These are phyloP conservation scores for Cynoglossus semilaevis DNA, from an alignment of 2,113 vertebrate genomes.

Conservation along the genomic window DNA sequence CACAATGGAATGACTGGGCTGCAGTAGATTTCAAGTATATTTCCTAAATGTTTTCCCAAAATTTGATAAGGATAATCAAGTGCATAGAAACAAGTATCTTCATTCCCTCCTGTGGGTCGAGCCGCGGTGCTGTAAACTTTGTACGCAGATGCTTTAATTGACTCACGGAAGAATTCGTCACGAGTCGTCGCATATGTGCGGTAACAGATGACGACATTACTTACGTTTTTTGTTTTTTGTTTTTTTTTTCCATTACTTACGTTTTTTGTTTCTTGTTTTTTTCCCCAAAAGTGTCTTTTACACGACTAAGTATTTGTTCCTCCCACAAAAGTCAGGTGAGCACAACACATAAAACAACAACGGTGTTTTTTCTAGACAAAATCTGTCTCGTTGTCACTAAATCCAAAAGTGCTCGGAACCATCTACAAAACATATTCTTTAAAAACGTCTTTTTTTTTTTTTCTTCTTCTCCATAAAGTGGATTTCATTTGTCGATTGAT, in stretches of 20 bases:
- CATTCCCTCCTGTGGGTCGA: conserved; percentile 3
- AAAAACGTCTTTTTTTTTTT: too few relatives aligned
- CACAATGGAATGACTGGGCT: too few relatives aligned
- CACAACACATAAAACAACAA: conserved; percentile 51
- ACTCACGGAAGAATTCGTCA: neutral
- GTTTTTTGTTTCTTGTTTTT: neutral
- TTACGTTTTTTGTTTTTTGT: conserved; percentile 1
- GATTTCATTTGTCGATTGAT: conserved; percentile 26
- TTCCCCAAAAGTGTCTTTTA: conserved; percentile 11
- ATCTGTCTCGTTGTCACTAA: conserved; percentile 51
- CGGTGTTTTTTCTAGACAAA: conserved; percentile 48
- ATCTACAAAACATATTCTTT: conserved; percentile 54
- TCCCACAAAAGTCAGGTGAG: conserved; percentile 33
- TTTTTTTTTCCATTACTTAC: conserved; percentile 15
- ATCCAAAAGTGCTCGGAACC: conserved; percentile 71
- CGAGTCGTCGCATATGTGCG: conserved; percentile 7
- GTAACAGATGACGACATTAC: conserved; percentile 17
- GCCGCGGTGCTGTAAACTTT: conserved; percentile 12
- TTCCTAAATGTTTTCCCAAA: conserved; percentile 10
- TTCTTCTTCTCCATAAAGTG: conserved; percentile 35
- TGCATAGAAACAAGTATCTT: conserved; percentile 19
- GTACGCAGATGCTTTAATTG: neutral
- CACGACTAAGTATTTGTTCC: conserved; percentile 46
- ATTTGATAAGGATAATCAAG: neutral
- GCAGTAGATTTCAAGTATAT: conserved; percentile 3